Base-by-base conservation (phyloP, 1,140 invertebrate genomes). In the Drosophila navojoa region DNA sequence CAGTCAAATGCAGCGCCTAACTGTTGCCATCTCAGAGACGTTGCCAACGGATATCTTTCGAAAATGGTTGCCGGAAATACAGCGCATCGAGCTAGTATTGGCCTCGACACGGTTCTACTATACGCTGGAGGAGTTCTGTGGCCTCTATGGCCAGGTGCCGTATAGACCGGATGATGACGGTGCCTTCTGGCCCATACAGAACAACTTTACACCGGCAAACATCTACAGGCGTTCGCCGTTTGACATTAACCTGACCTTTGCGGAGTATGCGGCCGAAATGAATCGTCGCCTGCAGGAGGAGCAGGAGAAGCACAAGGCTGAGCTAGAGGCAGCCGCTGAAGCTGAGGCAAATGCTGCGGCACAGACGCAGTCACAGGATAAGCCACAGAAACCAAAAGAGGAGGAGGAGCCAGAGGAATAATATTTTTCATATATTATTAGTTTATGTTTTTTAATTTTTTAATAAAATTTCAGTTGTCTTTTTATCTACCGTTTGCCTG, bases 51-150 rank as follows among this genome's bases (percentile, higher is more conserved):
- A 80, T 1, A 10, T 57, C 9, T 89, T 35, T n/a, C 79, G 84
- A 5, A 79, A 73, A 35, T 58, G 74, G 2, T 9, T 91, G 35
- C 90, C 90, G 0, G 90, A 91, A 49, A 77, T 91, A 2, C 90
- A 91, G 25, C 90, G 90, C 11, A 90, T 91, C 0, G 90, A 91
- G n/a, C 55, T 91, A 4, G 86, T 91, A 1, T 44, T 91, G 22
- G 57, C 70, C 16, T 77, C 81, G 2, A 76, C 72, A 0, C 68
- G 87, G 2, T 91, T 91, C 60, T 91, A 91, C 50, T 76, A 69
- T 10, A 81, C 63, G 6, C 52, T 91, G 0, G 19, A 53, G 1
- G 81, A 78, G 22, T 87, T 84, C 42, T 13, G 15, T 0, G 11
- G 13, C 5, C 44, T 90, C 2, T 91, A 85, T 10, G 72, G 77